phyloP scores from a whole-genome alignment of 2,888 invertebrate species.

The Tethea ocularis region DNA sequence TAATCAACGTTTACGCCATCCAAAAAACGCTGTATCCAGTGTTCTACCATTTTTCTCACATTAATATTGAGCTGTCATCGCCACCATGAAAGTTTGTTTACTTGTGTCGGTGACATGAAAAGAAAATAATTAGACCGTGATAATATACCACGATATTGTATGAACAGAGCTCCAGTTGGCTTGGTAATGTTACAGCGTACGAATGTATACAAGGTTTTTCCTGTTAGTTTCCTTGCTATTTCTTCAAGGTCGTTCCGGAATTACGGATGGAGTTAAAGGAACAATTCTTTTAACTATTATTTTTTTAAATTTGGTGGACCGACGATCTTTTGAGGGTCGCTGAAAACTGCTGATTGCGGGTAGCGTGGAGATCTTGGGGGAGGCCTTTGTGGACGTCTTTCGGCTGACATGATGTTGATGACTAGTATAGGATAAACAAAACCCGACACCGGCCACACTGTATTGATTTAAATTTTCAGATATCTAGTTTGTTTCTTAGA shows the following conservation, averaged over 20 bases:
- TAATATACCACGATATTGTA: background rate
- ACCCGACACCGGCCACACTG: too few relatives aligned
- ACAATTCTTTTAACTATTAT: background rate
- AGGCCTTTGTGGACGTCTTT: too few relatives aligned
- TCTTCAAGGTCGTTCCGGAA: too few relatives aligned
- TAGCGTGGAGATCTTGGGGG: too few relatives aligned
- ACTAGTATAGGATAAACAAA: too few relatives aligned
- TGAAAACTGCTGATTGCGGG: too few relatives aligned
- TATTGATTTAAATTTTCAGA: too few relatives aligned
- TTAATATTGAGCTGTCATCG: background rate
- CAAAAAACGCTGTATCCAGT: background rate
- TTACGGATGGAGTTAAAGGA: background rate
- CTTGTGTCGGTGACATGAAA: constrained; percentile 4
- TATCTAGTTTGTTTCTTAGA: too few relatives aligned
- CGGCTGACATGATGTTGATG: too few relatives aligned
- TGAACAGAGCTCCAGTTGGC: background rate
- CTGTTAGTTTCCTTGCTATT: background rate
- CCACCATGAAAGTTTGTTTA: background rate
- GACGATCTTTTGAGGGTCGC: too few relatives aligned
- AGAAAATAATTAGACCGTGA: constrained; percentile 4
- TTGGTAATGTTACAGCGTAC: background rate
- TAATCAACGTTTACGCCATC: background rate
- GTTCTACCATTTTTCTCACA: background rate
- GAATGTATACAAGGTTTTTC: background rate
- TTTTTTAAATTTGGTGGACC: too few relatives aligned